phyloP scores from a whole-genome alignment of 1,140 invertebrate genomes.

The Drosophila pandora region DNA sequence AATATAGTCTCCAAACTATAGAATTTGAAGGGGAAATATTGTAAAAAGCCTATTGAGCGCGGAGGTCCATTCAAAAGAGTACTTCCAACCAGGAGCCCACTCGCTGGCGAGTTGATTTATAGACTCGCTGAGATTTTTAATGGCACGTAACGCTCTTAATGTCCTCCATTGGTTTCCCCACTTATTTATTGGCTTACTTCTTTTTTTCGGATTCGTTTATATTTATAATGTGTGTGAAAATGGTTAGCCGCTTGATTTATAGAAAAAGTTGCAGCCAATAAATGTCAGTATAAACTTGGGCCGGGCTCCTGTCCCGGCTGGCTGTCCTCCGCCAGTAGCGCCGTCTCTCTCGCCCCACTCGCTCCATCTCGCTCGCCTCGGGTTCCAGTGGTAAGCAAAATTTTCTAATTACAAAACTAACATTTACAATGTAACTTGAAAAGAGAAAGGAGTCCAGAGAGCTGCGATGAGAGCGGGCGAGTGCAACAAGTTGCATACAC shows the following conservation, averaged over 20 bases:
- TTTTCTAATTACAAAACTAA: slow-evolving; percentile 82
- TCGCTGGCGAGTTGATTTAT: slow-evolving; percentile 24
- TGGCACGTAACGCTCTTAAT: slow-evolving; percentile 38
- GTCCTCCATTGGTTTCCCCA: slow-evolving; percentile 29
- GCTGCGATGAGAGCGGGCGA: slow-evolving; percentile 42
- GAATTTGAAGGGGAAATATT: not conserved
- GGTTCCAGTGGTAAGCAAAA: slow-evolving; percentile 63
- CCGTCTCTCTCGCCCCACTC: not conserved
- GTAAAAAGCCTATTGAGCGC: not conserved
- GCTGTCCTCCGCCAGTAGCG: not conserved
- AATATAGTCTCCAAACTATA: not conserved
- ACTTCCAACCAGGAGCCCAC: not conserved
- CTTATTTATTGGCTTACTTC: slow-evolving; percentile 5
- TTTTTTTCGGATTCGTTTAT: not conserved
- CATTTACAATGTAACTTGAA: slow-evolving; percentile 79
- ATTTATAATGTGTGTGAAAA: not conserved
- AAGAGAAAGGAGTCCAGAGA: slow-evolving; percentile 31
- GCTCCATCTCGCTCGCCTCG: slow-evolving; percentile 3
- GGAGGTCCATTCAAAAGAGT: not conserved
- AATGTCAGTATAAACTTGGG: slow-evolving; percentile 64
- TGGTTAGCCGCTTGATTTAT: slow-evolving; percentile 57
- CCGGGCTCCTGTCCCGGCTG: slow-evolving; percentile 12
- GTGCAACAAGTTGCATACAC: slow-evolving; percentile 80
- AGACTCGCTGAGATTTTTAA: slow-evolving; percentile 47
- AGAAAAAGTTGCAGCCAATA: slow-evolving; percentile 78